Percentiles rank a stretch among this genome's conserved stretches.
These are phyloP conservation scores for Drosophila guanche DNA, from an alignment of 1,140 invertebrate species.

Conservation along the genomic window DNA sequence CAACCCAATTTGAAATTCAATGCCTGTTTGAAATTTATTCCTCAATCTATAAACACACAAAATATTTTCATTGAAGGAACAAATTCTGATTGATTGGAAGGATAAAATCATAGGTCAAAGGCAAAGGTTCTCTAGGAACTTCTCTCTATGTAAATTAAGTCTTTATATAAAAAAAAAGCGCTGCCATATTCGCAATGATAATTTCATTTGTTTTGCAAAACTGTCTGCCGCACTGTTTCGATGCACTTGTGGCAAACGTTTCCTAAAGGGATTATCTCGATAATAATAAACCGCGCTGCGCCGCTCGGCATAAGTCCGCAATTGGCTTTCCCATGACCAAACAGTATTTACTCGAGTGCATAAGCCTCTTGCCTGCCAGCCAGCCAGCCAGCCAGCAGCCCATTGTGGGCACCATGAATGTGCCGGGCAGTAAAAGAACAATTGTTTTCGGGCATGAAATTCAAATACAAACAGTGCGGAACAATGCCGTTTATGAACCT, in stretches of 20 bases:
- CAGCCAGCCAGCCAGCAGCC: not conserved
- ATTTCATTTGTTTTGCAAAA: too few relatives aligned
- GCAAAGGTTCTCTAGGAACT: too few relatives aligned
- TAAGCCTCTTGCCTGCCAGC: slow-evolving; percentile 54
- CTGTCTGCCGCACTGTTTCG: too few relatives aligned
- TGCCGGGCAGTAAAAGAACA: slow-evolving; percentile 70
- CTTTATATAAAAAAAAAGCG: too few relatives aligned
- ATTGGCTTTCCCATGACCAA: slow-evolving; percentile 77
- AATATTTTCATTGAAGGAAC: slow-evolving; percentile 17
- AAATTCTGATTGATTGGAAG: slow-evolving; percentile 4
- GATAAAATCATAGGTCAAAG: too few relatives aligned
- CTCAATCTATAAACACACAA: slow-evolving; percentile 6
- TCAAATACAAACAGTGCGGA: slow-evolving; percentile 77
- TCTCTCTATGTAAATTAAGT: too few relatives aligned
- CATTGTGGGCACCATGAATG: slow-evolving; percentile 45
- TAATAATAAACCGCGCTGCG: slow-evolving; percentile 72
- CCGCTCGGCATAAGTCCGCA: slow-evolving; percentile 33
- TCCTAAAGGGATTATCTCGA: slow-evolving; percentile 64
- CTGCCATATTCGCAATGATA: too few relatives aligned
- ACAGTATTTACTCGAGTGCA: slow-evolving; percentile 65
- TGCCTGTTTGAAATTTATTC: slow-evolving; percentile 26
- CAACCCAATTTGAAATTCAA: slow-evolving; percentile 38
- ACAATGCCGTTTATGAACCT: slow-evolving; percentile 81
- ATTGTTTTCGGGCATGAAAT: slow-evolving; percentile 76
- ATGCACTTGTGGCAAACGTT: slow-evolving; percentile 54